Evolutionary conservation across 2,888 invertebrate species (phyloP), one percentile per base, ranked within the genome.

Genomic region (Spodoptera picta): DNA sequence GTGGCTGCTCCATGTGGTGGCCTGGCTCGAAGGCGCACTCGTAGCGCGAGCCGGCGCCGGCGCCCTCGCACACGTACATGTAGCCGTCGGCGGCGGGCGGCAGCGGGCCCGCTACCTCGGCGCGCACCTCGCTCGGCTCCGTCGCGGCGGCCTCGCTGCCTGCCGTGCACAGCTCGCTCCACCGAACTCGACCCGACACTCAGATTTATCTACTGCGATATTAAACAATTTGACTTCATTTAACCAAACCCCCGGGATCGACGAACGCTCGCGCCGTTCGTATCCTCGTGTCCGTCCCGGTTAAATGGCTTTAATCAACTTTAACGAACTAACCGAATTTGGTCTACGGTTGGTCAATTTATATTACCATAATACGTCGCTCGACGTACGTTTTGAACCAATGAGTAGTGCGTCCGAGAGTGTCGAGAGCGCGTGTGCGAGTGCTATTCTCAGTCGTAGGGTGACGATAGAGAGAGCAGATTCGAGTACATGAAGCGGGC

Each of bases 1-100:
- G 89, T 41, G 95, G 93, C 83, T 95, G 96, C 90, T 97, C 97
- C 97, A 97, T 90, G 91, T 92, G 71, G 48, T 67, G 75, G 50
- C 77, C 83, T 49, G 89, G 85, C 79, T 93, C 93, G 87, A 90
- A 92, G 81, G 89, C 83, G 87, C 92, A 93, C 82, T 94, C 93
- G 87, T 92, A 94, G 67, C 93, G 90, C 80, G 89, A 85, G 67
- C 84, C 87, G 64, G 86, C 86, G 81, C 81, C 81, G 63, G 82
- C 83, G 73, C 80, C 78, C 72, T 90, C 92, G 90, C 93, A 93
- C 87, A 94, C 93, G 92, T 90, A 94, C 94, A 94, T 94, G 89
- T 87, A 93, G 83, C 88, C 88, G 84, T 90, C 92, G 90, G 92
- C 80, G 86, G 92, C 89, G 85, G 92, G 92, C 92, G 91, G 90